Evolutionary conservation across 2,113 vertebrate species (phyloP).

Genomic region (Paratilapia polleni): DNA sequence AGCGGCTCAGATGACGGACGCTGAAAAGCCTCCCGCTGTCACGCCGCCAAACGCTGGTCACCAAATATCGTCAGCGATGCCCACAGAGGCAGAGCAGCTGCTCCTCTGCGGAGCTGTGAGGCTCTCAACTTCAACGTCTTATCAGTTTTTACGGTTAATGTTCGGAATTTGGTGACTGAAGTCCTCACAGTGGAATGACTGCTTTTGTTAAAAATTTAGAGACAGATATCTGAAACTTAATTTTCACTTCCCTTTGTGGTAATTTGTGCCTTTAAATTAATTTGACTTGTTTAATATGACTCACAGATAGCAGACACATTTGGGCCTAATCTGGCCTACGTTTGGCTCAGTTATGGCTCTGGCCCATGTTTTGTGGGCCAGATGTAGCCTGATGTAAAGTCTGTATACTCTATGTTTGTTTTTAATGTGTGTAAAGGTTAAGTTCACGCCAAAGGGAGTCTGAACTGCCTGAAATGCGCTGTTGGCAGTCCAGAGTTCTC

Average conservation of each 20-base stretch:
- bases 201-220: background rate
- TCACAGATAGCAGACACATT: background rate
- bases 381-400: background rate
- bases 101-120: background rate
- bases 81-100: background rate
- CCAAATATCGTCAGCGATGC: background rate
- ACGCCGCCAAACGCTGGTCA: background rate
- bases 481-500: background rate
- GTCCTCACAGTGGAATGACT: background rate
- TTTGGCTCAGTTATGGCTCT: background rate
- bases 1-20: slow-evolving; percentile 38
- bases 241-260: background rate
- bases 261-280: too few relatives aligned
- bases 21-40: slow-evolving; percentile 37
- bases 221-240: background rate
- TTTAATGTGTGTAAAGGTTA: too few relatives aligned
- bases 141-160: background rate
- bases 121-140: background rate
- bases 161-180: background rate
- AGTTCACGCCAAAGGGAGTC: background rate
- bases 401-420: background rate
- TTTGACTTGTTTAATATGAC: background rate
- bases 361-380: background rate
- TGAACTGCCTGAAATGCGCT: background rate
- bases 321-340: background rate